phyloP scores from a whole-genome alignment of 2,113 vertebrate genomes.

The Corydoras maculifer region DNA sequence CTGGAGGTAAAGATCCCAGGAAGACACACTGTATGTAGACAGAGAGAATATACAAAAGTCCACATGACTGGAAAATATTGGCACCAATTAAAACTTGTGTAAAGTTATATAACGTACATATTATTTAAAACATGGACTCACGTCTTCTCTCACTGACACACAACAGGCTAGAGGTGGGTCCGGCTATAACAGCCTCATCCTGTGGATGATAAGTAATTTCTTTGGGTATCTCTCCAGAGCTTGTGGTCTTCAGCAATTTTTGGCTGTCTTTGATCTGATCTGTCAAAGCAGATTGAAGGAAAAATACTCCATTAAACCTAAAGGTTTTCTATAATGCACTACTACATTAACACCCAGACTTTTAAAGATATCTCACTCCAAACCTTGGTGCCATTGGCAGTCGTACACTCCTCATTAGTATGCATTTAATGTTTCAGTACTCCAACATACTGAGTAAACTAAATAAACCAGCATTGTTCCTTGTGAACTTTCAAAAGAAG shows the following conservation, averaged over 20 bases:
- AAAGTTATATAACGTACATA: no score
- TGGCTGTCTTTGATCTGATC: constrained; percentile 72
- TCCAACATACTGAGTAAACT: no score
- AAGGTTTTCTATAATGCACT: background rate
- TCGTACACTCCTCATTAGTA: no score
- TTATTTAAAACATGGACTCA: constrained; percentile 61
- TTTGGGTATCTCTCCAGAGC: constrained; percentile 62
- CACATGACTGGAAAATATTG: no score
- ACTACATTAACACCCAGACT: background rate
- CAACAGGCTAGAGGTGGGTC: constrained; percentile 77
- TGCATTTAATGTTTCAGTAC: no score
- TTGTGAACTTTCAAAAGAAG: no score
- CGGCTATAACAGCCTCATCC: constrained; percentile 55
- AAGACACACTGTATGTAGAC: no score
- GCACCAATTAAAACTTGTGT: no score
- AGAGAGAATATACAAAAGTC: no score
- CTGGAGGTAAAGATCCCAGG: no score
- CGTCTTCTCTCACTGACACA: constrained; percentile 87
- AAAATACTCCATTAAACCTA: background rate
- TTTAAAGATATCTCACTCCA: background rate
- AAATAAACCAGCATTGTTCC: no score
- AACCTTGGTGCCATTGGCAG: no score
- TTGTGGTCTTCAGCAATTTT: constrained; percentile 65
- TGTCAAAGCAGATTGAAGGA: constrained; percentile 40
- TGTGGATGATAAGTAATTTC: constrained; percentile 61